Conservation (phyloP, 1,140 invertebrate species). For the Ephestia elutella region DNA sequence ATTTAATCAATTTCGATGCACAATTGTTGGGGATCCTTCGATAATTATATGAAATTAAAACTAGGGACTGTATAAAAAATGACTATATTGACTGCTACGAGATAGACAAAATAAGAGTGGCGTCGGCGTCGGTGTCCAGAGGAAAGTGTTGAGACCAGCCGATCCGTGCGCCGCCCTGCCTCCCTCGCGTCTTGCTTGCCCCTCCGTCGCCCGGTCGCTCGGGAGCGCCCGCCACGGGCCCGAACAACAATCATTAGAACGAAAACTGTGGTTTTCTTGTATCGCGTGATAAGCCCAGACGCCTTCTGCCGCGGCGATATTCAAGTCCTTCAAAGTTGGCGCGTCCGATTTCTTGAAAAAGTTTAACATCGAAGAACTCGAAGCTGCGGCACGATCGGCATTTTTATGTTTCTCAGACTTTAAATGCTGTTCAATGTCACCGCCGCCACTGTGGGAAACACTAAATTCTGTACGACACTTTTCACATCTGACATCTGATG, state of each 20-base stretch:
- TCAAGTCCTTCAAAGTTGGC: constrained; percentile 29
- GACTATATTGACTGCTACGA: too few relatives aligned
- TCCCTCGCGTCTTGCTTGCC: too few relatives aligned
- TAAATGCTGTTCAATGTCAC: constrained; percentile 51
- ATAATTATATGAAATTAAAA: too few relatives aligned
- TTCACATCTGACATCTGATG: constrained; percentile 40
- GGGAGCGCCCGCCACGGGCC: too few relatives aligned
- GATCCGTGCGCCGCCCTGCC: too few relatives aligned
- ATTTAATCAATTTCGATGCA: constrained; percentile 33
- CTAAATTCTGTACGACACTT: constrained; percentile 46
- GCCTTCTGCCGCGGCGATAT: constrained; percentile 33
- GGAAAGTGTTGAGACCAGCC: too few relatives aligned
- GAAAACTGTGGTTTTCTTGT: constrained; percentile 43
- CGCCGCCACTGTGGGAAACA: constrained; percentile 37
- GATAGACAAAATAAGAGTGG: too few relatives aligned
- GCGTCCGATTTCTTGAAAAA: constrained; percentile 32
- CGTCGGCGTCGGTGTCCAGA: too few relatives aligned
- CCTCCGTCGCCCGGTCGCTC: too few relatives aligned
- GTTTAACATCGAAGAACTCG: constrained; percentile 33
- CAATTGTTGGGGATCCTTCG: too few relatives aligned
- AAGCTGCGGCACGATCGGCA: constrained; percentile 38
- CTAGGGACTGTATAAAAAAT: too few relatives aligned
- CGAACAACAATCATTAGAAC: constrained; percentile 39
- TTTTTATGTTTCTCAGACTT: constrained; percentile 48
- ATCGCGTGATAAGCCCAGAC: constrained; percentile 36